Conservation (phyloP, 2,888 invertebrate species). For the Andrena fulva region DNA sequence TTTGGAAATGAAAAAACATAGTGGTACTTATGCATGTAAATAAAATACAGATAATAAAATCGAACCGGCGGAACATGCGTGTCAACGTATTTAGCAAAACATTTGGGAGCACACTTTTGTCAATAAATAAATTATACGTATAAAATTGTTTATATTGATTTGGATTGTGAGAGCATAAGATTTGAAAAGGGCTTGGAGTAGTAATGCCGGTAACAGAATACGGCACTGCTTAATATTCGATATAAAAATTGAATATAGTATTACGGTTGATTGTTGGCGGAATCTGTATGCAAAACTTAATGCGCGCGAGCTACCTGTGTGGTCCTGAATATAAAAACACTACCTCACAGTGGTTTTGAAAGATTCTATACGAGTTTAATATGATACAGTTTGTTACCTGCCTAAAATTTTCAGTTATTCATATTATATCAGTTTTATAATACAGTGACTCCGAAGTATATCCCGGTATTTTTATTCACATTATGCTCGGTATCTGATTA, state of each 20-base stretch:
- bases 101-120: not conserved
- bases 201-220: slow-evolving; percentile 62
- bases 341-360: slow-evolving; percentile 29
- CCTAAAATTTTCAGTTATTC: not conserved
- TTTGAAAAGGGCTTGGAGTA: slow-evolving; percentile 18
- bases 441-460: not conserved
- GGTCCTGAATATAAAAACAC: slow-evolving; percentile 72
- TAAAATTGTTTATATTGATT: slow-evolving; percentile 31
- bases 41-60: too few species aligned
- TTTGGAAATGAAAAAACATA: not conserved
- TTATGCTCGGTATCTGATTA: not conserved
- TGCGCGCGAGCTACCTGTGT: slow-evolving; percentile 75
- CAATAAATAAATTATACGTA: not conserved
- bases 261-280: slow-evolving; percentile 77
- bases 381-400: not conserved
- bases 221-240: slow-evolving; percentile 77
- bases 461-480: not conserved
- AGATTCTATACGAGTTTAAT: not conserved
- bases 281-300: slow-evolving; percentile 78
- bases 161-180: slow-evolving; percentile 42
- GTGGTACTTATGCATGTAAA: not conserved
- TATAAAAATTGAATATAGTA: slow-evolving; percentile 80
- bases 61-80: too few species aligned
- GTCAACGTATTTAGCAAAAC: too few species aligned
- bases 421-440: slow-evolving; percentile 2